Percentiles rank a stretch among this genome's conserved stretches.
phyloP scores from a whole-genome alignment of 1,140 invertebrate species.

The Stenopsyche tienmushanensis region DNA sequence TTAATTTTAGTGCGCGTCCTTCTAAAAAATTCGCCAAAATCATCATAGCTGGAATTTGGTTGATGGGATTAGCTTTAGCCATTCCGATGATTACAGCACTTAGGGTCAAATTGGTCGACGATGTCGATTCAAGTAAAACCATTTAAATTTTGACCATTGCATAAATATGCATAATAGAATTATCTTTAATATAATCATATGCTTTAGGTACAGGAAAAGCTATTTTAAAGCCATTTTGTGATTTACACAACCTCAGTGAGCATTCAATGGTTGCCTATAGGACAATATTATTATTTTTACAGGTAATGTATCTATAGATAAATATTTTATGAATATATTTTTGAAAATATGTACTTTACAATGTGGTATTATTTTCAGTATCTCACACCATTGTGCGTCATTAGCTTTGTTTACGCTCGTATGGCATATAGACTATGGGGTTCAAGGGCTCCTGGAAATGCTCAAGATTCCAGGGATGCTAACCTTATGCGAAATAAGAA shows the following conservation, averaged over 20 bases:
- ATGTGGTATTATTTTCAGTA: constrained; percentile 27
- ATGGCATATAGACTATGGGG: constrained; percentile 77
- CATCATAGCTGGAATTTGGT: constrained; percentile 63
- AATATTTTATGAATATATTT: constrained; percentile 14
- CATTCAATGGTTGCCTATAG: constrained; percentile 33
- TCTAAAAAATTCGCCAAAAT: constrained; percentile 63
- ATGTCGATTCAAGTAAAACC: constrained; percentile 22
- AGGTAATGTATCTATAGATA: constrained; percentile 24
- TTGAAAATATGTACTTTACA: not conserved
- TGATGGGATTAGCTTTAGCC: constrained; percentile 56
- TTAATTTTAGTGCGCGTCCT: constrained; percentile 56
- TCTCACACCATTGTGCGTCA: constrained; percentile 34
- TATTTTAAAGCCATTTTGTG: constrained; percentile 34
- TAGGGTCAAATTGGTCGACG: constrained; percentile 47
- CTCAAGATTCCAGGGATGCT: constrained; percentile 71
- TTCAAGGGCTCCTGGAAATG: constrained; percentile 72
- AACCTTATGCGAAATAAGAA: constrained; percentile 78
- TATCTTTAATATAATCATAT: not conserved
- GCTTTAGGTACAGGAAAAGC: constrained; percentile 22
- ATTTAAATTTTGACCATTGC: not conserved
- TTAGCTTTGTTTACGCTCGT: constrained; percentile 65
- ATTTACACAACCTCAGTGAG: constrained; percentile 24
- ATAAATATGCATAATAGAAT: not conserved
- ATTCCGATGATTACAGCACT: constrained; percentile 60
- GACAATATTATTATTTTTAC: constrained; percentile 36